Evolutionary conservation across 2,797 vertebrate genomes (phyloP).

Genomic region (Enteromius viviparus): DNA sequence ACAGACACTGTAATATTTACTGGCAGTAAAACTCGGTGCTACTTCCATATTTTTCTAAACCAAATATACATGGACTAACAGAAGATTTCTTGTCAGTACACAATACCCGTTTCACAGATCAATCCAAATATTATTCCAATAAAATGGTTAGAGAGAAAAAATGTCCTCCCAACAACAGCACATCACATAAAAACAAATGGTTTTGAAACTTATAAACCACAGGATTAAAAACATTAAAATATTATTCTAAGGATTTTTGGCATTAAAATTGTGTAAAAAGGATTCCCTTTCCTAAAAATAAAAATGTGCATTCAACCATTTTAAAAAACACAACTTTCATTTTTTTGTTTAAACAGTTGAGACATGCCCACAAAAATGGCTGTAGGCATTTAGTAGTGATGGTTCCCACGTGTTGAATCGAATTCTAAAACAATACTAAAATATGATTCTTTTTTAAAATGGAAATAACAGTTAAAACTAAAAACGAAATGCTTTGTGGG

Average conservation of each 20-base stretch:
- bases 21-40: neutral
- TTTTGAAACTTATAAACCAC: constrained; percentile 8
- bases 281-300: constrained; percentile 1
- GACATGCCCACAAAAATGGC: neutral
- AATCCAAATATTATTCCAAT: neutral
- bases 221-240: constrained; percentile 2
- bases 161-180: constrained; percentile 9
- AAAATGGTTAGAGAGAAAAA: neutral
- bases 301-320: neutral
- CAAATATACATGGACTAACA: neutral
- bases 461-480: neutral
- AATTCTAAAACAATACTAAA: constrained; percentile 13
- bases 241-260: neutral
- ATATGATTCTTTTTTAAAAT: constrained; percentile 17
- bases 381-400: neutral
- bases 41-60: neutral
- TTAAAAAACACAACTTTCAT: neutral
- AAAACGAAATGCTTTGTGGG: neutral
- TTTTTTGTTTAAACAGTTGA: neutral
- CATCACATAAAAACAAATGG: neutral
- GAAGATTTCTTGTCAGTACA: constrained; percentile 1
- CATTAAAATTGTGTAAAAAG: neutral
- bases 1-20: neutral
- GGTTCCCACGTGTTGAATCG: neutral
- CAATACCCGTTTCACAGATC: neutral